Evolutionary conservation across 30 jellyfish, hydroid and myxozoan genomes (phyloP).

Genomic region (Cassiopea xamachana): DNA sequence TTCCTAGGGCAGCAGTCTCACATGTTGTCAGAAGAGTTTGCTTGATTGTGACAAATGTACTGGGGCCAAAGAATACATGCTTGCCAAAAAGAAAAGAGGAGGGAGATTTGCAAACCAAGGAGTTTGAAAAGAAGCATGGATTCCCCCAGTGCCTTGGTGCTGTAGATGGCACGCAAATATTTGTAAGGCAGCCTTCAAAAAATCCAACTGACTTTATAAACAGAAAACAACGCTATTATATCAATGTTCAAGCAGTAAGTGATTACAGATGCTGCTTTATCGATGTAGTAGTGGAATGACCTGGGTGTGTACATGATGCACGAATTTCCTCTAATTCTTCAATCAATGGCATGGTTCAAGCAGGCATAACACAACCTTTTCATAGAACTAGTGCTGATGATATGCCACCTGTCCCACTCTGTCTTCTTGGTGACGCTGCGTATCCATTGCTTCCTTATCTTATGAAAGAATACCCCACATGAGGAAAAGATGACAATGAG

Average conservation of each 20-base stretch:
- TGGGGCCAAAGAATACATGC: neutral
- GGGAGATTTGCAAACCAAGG: neutral
- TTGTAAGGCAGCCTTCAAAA: conserved; percentile 27
- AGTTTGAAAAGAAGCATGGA: conserved; percentile 44
- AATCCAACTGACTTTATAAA: conserved; percentile 21
- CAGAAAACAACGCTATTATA: conserved; percentile 24
- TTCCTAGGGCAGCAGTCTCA: neutral
- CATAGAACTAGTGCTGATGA: conserved; percentile 67
- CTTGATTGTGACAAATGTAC: neutral
- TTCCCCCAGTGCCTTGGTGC: conserved; percentile 57
- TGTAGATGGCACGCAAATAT: conserved; percentile 62
- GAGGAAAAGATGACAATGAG: conserved; percentile 42
- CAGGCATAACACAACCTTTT: conserved; percentile 45
- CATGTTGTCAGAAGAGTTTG: neutral
- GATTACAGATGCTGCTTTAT: conserved; percentile 41
- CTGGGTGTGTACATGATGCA: conserved; percentile 65
- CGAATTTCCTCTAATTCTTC: conserved; percentile 37
- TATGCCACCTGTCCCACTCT: conserved; percentile 62
- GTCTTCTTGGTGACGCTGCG: conserved; percentile 77
- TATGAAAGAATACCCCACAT: conserved; percentile 68
- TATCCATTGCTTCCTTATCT: conserved; percentile 77
- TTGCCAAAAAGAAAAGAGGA: neutral
- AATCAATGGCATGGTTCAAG: conserved; percentile 21
- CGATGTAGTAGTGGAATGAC: conserved; percentile 64
- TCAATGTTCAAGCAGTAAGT: conserved; percentile 29